Evolutionary conservation across 1,140 invertebrate species (phyloP).

Genomic region (Gryllus bimaculatus): DNA sequence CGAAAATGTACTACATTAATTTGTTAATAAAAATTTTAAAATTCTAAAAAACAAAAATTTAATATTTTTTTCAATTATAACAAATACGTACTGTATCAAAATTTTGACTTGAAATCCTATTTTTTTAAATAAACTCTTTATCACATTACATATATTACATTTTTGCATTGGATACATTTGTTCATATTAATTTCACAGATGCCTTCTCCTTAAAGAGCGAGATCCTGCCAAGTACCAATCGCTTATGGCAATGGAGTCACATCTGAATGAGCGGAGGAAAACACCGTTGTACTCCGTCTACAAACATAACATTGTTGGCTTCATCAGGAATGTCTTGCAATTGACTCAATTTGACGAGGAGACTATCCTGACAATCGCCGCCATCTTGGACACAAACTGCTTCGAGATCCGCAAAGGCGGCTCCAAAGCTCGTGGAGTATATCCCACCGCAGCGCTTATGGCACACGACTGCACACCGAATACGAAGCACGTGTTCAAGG

Average conservation of each 20-base stretch:
- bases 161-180: too few species aligned
- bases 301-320: conserved; percentile 14
- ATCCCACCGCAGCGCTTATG: conserved; percentile 48
- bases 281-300: conserved; percentile 13
- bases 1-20: too few species aligned
- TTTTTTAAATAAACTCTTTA: too few species aligned
- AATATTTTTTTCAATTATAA: too few species aligned
- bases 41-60: too few species aligned
- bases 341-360: conserved; percentile 41
- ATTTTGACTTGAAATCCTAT: too few species aligned
- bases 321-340: conserved; percentile 30
- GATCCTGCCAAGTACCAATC: conserved; percentile 22
- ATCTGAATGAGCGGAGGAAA: conserved; percentile 23
- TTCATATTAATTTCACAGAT: conserved; percentile 17
- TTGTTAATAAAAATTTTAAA: too few species aligned
- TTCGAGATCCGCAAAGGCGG: conserved; percentile 28
- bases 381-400: conserved; percentile 56
- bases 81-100: too few species aligned
- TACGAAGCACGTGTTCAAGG: conserved; percentile 32
- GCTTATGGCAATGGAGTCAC: conserved; percentile 25
- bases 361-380: conserved; percentile 52
- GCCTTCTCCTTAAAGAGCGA: conserved; percentile 24
- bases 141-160: too few species aligned
- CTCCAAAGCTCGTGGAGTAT: conserved; percentile 41
- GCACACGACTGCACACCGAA: conserved; percentile 26